Evolutionary conservation across 2,113 vertebrate genomes (phyloP), one percentile per base, ranked within the genome.

Genomic region (Alaudala cheleensis): DNA sequence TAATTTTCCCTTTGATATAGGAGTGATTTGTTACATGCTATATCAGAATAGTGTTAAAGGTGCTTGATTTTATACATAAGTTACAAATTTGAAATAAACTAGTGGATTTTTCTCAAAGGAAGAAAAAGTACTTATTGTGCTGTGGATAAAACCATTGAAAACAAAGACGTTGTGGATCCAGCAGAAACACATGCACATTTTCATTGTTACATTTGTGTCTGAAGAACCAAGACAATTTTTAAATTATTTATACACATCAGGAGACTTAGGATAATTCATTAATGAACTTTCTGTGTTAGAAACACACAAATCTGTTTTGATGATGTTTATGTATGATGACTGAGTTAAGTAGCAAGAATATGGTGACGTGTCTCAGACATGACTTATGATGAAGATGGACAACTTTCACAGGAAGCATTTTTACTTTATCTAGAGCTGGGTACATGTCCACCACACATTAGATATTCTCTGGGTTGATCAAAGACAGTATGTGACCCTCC

Each of bases 151-250:
- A 65, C 42, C 34, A 72, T 10, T 42, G 47, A 70, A 78, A 95
- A 70, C 60, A 89, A 86, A 61, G 25, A 17, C 9, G 56, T 4
- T 90, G 60, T 16, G 33, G 12, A 47, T 74, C 19, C 49, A 81
- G 47, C 31, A 61, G 57, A 22, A 79, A 34, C 8, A 42, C 2
- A 2, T 34, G 15, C 21, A 29, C 6, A 1, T 56, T 37, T 40
- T 54, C 29, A 51, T 18, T 66, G 17, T 40, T 42, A n/a, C 1
- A 4, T 33, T 50, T 0, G 0, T 20, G 19, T 17, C 53, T 88
- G 49, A 95, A 64, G 58, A 90, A 56, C 7, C 24, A 76, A 42
- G 20, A 51, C 14, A 61, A 67, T 82, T 71, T 71, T 71, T 49
- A 71, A 86, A 80, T 71, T 88, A 88, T 67, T 86, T 42, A 66